A percentile compares a stretch with the other conserved stretches of the same genome.
These are phyloP conservation scores for Tragulus kanchil DNA, from an alignment of 2,113 vertebrate genomes.

Conservation along the genomic window DNA sequence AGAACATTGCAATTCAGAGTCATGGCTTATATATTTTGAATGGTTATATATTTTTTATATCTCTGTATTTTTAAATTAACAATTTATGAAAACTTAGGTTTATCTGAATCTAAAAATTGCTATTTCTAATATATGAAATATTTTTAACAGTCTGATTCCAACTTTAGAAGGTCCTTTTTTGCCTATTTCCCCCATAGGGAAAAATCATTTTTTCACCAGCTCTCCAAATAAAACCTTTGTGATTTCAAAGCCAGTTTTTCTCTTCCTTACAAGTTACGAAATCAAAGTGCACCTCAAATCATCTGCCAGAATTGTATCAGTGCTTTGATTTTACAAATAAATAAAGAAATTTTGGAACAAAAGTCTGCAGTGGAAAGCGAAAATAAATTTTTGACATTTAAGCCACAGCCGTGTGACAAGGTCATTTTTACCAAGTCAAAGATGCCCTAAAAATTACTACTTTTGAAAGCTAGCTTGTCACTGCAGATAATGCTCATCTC, in stretches of 20 bases:
- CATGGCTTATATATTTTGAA: neutral
- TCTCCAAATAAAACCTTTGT: constrained; percentile 60
- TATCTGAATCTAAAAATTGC: constrained; percentile 5
- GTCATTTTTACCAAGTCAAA: constrained; percentile 53
- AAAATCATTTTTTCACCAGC: neutral
- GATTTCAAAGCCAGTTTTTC: constrained; percentile 56
- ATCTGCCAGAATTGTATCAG: constrained; percentile 7
- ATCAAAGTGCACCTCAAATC: constrained; percentile 57
- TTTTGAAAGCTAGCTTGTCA: constrained; percentile 34
- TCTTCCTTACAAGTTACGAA: constrained; percentile 57
- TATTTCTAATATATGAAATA: neutral
- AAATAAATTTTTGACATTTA: constrained; percentile 39
- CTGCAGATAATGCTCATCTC: neutral
- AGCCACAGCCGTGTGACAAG: neutral
- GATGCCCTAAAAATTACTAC: neutral
- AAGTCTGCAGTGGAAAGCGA: neutral
- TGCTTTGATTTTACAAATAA: constrained; percentile 67
- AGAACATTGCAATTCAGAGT: neutral
- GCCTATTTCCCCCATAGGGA: neutral
- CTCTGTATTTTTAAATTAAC: neutral
- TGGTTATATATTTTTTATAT: neutral
- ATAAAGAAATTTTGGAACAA: constrained; percentile 43
- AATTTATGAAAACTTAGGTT: neutral
- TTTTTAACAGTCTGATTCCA: neutral
- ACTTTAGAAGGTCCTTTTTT: constrained; percentile 18